Percentiles rank a stretch among this genome's conserved stretches.
These are phyloP conservation scores for Cyclina sinensis DNA, from an alignment of 1,140 invertebrate species.

Conservation along the genomic window DNA sequence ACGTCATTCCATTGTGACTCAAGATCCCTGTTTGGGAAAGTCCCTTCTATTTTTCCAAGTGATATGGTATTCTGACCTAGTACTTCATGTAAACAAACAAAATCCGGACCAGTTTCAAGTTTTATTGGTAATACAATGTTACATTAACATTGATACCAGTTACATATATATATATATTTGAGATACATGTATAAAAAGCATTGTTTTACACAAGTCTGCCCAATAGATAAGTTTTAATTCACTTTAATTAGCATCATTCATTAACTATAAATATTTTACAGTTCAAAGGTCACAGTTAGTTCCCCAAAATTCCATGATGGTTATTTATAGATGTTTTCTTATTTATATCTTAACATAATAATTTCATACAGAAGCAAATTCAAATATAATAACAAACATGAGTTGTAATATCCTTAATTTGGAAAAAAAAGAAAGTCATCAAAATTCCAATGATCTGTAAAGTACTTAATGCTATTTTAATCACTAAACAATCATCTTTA, in stretches of 20 bases:
- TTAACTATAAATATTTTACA: neutral
- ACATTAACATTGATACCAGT: conserved; percentile 45
- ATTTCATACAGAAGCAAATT: no score
- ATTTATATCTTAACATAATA: no score
- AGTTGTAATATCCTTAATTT: no score
- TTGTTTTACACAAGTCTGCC: conserved; percentile 46
- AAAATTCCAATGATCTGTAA: neutral
- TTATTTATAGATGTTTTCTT: no score
- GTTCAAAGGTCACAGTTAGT: neutral
- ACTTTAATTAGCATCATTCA: conserved; percentile 1
- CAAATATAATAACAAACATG: no score
- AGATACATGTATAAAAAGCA: conserved; percentile 63
- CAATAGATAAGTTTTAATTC: conserved; percentile 31
- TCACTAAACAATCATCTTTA: neutral
- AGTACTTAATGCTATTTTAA: neutral
- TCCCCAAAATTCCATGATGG: no score
- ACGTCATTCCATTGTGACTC: no score
- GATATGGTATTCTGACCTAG: no score
- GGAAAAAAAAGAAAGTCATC: no score
- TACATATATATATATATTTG: conserved; percentile 36
- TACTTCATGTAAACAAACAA: no score
- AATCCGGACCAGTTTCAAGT: conserved; percentile 15
- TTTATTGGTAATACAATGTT: conserved; percentile 58
- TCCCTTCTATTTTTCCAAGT: no score
- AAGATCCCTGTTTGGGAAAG: no score